Base-by-base conservation (phyloP, 2,888 invertebrate genomes). In the Leptinotarsa juncta region DNA sequence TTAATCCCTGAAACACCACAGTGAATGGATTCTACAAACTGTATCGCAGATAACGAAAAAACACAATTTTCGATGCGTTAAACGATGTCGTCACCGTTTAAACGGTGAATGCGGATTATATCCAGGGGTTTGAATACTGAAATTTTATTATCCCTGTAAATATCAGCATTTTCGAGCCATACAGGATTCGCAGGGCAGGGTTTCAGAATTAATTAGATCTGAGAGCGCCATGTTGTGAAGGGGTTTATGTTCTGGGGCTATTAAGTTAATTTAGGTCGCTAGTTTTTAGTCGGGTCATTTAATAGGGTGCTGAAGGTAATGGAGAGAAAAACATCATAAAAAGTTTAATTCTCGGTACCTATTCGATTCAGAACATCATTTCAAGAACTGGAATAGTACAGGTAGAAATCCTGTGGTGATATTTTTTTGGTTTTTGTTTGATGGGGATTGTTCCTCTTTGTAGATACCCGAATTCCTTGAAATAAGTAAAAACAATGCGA, bases 1-100 rank as follows among this genome's bases (percentile, higher is more conserved):
- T 75, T 82, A 79, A 83, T 80, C 82, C 72, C 80, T 77, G 80
- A 82, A 82, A 83, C 80, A 81, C 77, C 77, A 71, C 73, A 70
- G 77, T 74, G 57, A 78, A 79, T 77, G 79, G 80, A 75, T 78
- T 71, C 72, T 65, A 69, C 49, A 51, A 32, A 42, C 18, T 48
- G 53, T 69, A 51, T 60, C 65, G 66, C 70, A 65, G 53, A 71
- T 65, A 71, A 65, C 51, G 15, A 65, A 70, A 70, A 60, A 69
- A 57, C 42, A 49, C 57, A 20, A 48, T 55, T 60, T 69, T 57
- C 57, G 48, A 69, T 69, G 69, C 69, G 57, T 69, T 69, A 60
- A 67, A 69, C 55, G 69, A 53, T 69, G 69, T 65, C 53, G 60
- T 53, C 65, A 71, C 57, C 70, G 42, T 67, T 67, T 67, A 50